These are phyloP conservation scores for Hyles euphorbiae DNA, from an alignment of 1,140 invertebrate genomes.

Conservation along the genomic window DNA sequence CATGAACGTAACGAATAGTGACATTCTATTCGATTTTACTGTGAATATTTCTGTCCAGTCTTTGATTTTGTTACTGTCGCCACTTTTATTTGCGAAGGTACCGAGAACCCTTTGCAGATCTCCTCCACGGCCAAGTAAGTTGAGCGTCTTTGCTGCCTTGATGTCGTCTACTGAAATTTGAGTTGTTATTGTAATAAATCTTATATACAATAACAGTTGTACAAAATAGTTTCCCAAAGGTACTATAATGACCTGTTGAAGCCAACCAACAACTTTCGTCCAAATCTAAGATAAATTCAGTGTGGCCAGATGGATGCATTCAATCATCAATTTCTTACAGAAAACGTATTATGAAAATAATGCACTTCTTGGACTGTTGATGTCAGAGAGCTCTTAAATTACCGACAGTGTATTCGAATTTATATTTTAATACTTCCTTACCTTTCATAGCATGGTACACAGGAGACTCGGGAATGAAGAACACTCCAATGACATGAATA, in stretches of 20 bases:
- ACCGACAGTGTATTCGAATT: no score
- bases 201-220: no score
- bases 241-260: no score
- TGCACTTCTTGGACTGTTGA: no score
- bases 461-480: conserved; percentile 43
- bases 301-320: no score
- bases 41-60: conserved; percentile 47
- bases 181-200: no score
- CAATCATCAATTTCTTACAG: no score
- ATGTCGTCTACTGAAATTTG: conserved; percentile 25
- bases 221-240: no score
- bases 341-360: no score
- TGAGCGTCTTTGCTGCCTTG: conserved; percentile 33
- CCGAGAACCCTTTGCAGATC: conserved; percentile 38
- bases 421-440: conserved; percentile 9
- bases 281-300: no score
- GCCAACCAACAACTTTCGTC: no score
- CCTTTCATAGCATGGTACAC: conserved; percentile 45
- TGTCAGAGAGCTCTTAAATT: no score
- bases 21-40: conserved; percentile 42
- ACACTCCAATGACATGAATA: conserved; percentile 25
- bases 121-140: conserved; percentile 30
- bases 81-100: conserved; percentile 23
- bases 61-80: conserved; percentile 23
- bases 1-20: conserved; percentile 41